Evolutionary conservation across 2,797 vertebrate genomes (phyloP), one percentile per base, ranked within the genome.

Genomic region (Amblyopsis hoosieri): DNA sequence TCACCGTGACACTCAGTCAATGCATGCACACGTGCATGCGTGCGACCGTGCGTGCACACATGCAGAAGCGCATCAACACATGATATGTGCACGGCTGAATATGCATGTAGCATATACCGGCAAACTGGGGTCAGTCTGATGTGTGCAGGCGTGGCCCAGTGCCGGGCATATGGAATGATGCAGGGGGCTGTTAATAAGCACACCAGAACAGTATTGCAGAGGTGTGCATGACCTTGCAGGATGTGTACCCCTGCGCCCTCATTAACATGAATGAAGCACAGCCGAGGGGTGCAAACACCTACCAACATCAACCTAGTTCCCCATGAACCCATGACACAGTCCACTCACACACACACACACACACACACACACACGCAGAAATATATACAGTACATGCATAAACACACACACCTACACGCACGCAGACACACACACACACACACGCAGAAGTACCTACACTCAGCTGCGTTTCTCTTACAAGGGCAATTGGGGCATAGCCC

Each of bases 211-310:
- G 68, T 69, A 14, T 46, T 46, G 57, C 67, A 42, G 19, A 45
- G 2, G 73, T 61, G 64, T 55, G 63, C 51, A 57, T 74, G 81
- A 90, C 88, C 90, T 89, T 90, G 85, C 72, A 85, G 74, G 73
- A 79, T 64, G 66, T 67, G 60, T 84, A 74, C 46, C 60, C 72
- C 78, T 77, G 66, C 50, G 78, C 73, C 71, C 86, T 88, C 81
- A 90, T 91, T 89, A 87, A 83, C 82, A 89, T 91, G 85, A 82
- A 87, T 76, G 79, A 78, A 69, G 79, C 69, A 8, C 74, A 75
- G 72, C 76, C 68, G 64, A 54, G 9, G 72, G 77, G 76, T 55
- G 68, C 71, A 63, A 60, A 63, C 72, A 80, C 72, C 76, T 76
- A 74, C 62, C 62, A 45, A 9, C 61, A 71, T 73, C 60, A 59